Base-by-base conservation (phyloP, 2,797 vertebrate species). In the Channa striata region DNA sequence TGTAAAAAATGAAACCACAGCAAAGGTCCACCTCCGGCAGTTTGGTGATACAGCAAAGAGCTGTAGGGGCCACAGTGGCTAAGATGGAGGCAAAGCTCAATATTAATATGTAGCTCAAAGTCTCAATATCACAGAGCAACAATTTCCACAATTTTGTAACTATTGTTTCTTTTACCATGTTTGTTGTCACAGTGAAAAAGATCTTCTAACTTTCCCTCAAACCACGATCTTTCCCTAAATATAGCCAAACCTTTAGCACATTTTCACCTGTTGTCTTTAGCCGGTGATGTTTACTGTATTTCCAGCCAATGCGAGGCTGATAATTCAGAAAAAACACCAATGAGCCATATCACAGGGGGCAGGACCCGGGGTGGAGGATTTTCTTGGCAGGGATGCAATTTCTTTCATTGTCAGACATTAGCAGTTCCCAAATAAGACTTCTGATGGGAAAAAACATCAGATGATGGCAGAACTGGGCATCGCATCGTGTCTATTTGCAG, bases 301-400 rank as follows among this genome's bases (percentile, higher is more conserved):
- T 10, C 43, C 17, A n/a, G 19, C 19, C 11, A 12, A 5, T 47
- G 19, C 21, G 13, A 10, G 1, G 19, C 2, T 13, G 5, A 20
- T 23, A 48, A 21, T 13, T 6, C 20, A 6, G 20, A 11, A 2
- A 21, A 20, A 4, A 1, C 7, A 16, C 13, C 7, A 2, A 21
- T 21, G 12, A 14, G 19, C 12, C 12, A 11, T 13, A 21, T 20
- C 46, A 21, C 12, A 12, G 10, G 25, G 11, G 19, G 21, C 20
- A 20, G 11, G 19, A 47, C 20, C 9, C 30, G 11, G 8, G 10
- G 1, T 33, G 11, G 14, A 25, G n/a, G 25, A 9, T n/a, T 8
- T 25, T 44, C 8, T 44, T 10, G 43, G 43, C 17, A 20, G 30
- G 9, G 19, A 43, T 49, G 69, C 66, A n/a, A 72, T 79, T 83